Conservation (phyloP, 92 coral and sea anemone species). For the Porites rus region DNA sequence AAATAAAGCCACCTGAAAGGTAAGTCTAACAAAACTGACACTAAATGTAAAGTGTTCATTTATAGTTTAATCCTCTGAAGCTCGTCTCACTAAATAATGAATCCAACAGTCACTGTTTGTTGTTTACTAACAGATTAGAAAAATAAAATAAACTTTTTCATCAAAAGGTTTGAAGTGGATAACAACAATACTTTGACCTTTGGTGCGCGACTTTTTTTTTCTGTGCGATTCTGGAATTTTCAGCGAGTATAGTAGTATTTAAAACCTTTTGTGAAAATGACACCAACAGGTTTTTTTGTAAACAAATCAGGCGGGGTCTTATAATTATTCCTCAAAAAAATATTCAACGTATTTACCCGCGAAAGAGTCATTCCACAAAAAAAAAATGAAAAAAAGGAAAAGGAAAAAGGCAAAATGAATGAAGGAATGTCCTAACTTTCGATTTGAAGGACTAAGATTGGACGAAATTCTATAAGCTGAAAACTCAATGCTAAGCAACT, state of each 20-base stretch:
- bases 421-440: background rate
- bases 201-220: background rate
- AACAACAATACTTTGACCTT: slow-evolving; percentile 36
- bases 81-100: slow-evolving; percentile 1
- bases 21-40: background rate
- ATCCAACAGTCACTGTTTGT: background rate
- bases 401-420: background rate
- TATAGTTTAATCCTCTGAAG: background rate
- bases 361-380: too few relatives aligned
- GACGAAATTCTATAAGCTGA: background rate
- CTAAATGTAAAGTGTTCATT: background rate
- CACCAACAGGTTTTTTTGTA: slow-evolving; percentile 3
- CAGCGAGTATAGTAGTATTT: too few relatives aligned
- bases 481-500: background rate
- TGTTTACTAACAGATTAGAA: slow-evolving; percentile 6
- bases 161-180: slow-evolving; percentile 26
- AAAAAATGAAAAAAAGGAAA: too few relatives aligned
- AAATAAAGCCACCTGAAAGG: too few relatives aligned
- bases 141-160: background rate
- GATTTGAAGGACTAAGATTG: background rate
- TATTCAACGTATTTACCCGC: background rate
- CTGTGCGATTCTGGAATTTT: slow-evolving; percentile 30
- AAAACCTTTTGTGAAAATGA: background rate
- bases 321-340: background rate
- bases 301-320: background rate